A percentile compares a stretch with the other conserved stretches of the same genome.
phyloP scores from a whole-genome alignment of 2,113 vertebrate species.

The Equus przewalskii region DNA sequence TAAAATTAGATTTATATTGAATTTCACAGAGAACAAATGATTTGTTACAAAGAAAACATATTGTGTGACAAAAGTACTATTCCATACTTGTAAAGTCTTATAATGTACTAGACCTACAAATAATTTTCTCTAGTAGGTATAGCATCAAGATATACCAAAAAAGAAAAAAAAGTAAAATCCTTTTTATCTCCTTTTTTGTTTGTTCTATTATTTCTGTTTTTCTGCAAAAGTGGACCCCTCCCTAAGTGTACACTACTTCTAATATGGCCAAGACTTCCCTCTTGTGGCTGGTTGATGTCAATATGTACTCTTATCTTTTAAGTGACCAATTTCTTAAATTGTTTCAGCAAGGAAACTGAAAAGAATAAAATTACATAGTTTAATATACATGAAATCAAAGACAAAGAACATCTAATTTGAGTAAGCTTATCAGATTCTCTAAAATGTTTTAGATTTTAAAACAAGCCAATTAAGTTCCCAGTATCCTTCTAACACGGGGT shows the following conservation, averaged over 20 bases:
- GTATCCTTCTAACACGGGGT: neutral
- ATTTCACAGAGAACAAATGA: constrained; percentile 23
- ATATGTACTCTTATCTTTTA: constrained; percentile 63
- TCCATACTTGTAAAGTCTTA: constrained; percentile 8
- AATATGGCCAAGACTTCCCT: constrained; percentile 83
- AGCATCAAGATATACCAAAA: neutral
- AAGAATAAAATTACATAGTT: neutral
- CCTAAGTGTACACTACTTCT: constrained; percentile 64
- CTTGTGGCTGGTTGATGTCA: constrained; percentile 82
- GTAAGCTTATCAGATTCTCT: neutral
- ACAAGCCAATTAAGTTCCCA: neutral
- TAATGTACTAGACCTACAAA: neutral
- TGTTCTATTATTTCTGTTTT: neutral
- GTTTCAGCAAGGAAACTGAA: constrained; percentile 26
- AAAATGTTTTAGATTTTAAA: constrained; percentile 2
- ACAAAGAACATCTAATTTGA: neutral
- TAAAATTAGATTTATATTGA: constrained; percentile 25
- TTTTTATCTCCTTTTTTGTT: neutral
- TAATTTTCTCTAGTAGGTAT: neutral
- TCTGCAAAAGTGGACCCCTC: constrained; percentile 66
- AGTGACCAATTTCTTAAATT: constrained; percentile 56
- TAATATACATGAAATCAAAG: neutral
- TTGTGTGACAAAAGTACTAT: constrained; percentile 4
- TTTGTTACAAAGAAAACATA: constrained; percentile 45
- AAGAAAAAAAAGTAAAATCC: neutral